Percentiles rank a stretch among this genome's conserved stretches.
phyloP scores from a whole-genome alignment of 2,888 invertebrate species.

The Agrilus biguttatus region DNA sequence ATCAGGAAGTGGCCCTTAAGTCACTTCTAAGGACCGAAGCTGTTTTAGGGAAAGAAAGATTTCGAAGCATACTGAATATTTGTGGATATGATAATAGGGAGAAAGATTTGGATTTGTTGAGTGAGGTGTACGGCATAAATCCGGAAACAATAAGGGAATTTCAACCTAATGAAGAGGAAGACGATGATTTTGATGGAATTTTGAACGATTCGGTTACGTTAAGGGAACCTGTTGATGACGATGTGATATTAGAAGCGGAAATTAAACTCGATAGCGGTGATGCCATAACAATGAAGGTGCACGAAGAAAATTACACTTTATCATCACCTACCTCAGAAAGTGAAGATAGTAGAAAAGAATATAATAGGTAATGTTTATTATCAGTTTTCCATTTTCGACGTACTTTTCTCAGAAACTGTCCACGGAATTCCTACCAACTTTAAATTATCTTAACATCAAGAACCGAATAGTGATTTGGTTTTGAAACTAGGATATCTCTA shows the following conservation, averaged over 20 bases:
- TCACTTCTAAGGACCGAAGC: constrained; percentile 57
- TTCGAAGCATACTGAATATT: constrained; percentile 36
- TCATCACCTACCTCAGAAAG: constrained; percentile 18
- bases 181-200: constrained; percentile 6
- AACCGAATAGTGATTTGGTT: too few species aligned
- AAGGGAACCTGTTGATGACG: constrained; percentile 32
- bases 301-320: constrained; percentile 43
- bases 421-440: too few species aligned
- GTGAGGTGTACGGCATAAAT: constrained; percentile 40
- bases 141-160: not conserved
- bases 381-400: too few species aligned
- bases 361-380: too few species aligned
- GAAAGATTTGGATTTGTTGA: constrained; percentile 43
- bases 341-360: constrained; percentile 12
- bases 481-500: too few species aligned
- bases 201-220: constrained; percentile 7
- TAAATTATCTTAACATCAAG: too few species aligned
- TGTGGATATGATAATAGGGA: constrained; percentile 29
- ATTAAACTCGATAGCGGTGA: constrained; percentile 69
- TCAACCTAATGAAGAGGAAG: constrained; percentile 4
- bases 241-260: constrained; percentile 69
- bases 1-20: constrained; percentile 50
- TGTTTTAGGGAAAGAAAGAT: constrained; percentile 49
- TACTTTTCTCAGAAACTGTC: too few species aligned
- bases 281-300: constrained; percentile 69